Percentiles rank a stretch among this genome's conserved stretches.
Evolutionary conservation across 2,797 vertebrate genomes (phyloP).

Genomic region (Babyrousa celebensis): DNA sequence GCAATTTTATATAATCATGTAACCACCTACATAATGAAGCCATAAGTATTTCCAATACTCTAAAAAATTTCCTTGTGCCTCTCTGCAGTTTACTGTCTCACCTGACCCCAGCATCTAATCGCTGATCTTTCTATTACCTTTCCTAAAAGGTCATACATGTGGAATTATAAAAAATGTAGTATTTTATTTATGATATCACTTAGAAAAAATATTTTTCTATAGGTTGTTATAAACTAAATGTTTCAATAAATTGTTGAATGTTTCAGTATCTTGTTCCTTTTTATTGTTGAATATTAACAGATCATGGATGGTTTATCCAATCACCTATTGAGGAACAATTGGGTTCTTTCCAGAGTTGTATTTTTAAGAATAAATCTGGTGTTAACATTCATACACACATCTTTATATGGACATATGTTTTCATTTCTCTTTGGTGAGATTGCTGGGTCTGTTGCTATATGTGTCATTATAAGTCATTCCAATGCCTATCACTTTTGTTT

Average conservation of each 20-base stretch:
- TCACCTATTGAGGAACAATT: not conserved
- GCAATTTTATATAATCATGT: not conserved
- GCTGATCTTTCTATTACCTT: not conserved
- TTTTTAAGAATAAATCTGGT: constrained; percentile 32
- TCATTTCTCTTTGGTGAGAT: not conserved
- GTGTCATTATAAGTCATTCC: not conserved
- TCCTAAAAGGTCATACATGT: not conserved
- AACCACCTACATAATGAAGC: not conserved
- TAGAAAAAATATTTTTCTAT: not conserved
- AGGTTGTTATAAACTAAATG: too few species aligned
- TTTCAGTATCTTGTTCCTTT: not conserved
- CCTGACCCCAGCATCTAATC: not conserved
- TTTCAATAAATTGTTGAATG: not conserved
- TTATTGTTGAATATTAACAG: not conserved
- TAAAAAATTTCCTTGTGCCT: not conserved
- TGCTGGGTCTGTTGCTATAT: not conserved
- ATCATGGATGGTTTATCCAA: not conserved
- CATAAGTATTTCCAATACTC: not conserved
- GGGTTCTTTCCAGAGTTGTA: not conserved
- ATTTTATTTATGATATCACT: not conserved
- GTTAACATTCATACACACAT: not conserved
- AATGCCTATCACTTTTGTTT: not conserved
- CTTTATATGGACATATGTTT: not conserved
- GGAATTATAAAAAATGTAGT: not conserved
- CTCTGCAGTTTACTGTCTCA: not conserved